Conservation (phyloP, 2,113 vertebrate genomes). For the Garra rufa region DNA sequence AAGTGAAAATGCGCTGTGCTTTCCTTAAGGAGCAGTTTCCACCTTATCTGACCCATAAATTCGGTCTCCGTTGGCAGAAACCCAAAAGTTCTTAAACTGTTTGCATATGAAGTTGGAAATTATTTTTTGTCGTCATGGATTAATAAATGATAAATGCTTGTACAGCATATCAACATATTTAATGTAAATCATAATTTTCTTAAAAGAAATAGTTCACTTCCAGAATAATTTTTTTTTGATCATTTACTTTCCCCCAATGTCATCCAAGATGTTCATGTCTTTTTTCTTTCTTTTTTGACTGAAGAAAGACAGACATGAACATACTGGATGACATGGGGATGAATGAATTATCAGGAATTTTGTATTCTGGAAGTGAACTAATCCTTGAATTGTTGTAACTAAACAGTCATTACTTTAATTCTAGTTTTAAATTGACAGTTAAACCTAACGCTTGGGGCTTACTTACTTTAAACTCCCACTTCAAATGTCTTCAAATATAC, state of each 20-base stretch:
- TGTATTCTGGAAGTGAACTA: too few species aligned
- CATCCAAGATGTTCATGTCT: too few species aligned
- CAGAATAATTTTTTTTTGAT: too few species aligned
- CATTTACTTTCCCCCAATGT: too few species aligned
- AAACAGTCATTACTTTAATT: neutral
- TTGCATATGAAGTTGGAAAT: neutral
- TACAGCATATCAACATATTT: neutral
- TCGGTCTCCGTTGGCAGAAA: neutral
- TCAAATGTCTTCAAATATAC: neutral
- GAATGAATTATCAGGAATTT: too few species aligned
- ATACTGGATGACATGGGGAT: too few species aligned
- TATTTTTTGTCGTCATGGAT: neutral
- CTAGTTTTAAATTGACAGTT: neutral
- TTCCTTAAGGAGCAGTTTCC: neutral
- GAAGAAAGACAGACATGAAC: too few species aligned
- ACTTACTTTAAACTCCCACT: neutral
- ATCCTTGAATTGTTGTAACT: neutral
- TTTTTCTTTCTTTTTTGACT: too few species aligned
- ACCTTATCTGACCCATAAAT: neutral
- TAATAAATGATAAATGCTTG: neutral
- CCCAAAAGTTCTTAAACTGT: neutral
- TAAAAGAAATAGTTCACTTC: neutral
- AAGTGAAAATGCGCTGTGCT: neutral
- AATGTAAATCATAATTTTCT: neutral
- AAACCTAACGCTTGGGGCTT: neutral